Evolutionary conservation across 2,797 vertebrate genomes (phyloP), one percentile per base, ranked within the genome.

Genomic region (Diglossa cyanea): DNA sequence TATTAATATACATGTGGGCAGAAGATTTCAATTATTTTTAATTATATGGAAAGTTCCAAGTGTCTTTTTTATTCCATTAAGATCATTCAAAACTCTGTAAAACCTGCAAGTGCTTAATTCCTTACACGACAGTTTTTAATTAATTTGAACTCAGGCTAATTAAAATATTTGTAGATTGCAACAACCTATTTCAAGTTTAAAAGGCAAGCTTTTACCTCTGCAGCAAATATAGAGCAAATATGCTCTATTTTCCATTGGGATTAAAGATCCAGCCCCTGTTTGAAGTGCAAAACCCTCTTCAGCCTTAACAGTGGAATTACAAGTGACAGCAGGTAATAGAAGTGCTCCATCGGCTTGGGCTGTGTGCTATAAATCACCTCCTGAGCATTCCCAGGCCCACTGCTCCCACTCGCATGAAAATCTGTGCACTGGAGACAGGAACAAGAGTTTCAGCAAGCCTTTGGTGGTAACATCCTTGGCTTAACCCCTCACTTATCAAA

Each of bases 91-190:
- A 84, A 84, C 33, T 66, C n/a, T 21, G 42, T 44, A 68, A 94
- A 90, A 75, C 17, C 35, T 21, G 11, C 65, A 90, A 87, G 78
- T 0, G 2, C 57, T 62, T 88, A 94, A 84, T 88, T 86, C 85
- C 62, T 94, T 83, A 91, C 83, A 33, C 68, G 85, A 78, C 66
- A 72, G 63, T 37, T 96, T 87, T 86, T 78, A 92, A 96, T 90
- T 91, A 90, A 78, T 78, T 94, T 78, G 66, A 91, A 95, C 93
- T 84, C 47, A 14, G 39, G 55, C 65, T 93, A 93, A 95, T 95
- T 94, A 93, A 94, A 88, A 83, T 78, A 94, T 94, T 81, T 81
- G 37, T 79, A 81, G 90, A 94, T 76, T 95, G 62, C 66, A 80
- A 40, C 33, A 53, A 39, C 37, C 55, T 60, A 73, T 37, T 66